Evolutionary conservation across 2,113 vertebrate genomes (phyloP).

Genomic region (Cynocephalus volans): DNA sequence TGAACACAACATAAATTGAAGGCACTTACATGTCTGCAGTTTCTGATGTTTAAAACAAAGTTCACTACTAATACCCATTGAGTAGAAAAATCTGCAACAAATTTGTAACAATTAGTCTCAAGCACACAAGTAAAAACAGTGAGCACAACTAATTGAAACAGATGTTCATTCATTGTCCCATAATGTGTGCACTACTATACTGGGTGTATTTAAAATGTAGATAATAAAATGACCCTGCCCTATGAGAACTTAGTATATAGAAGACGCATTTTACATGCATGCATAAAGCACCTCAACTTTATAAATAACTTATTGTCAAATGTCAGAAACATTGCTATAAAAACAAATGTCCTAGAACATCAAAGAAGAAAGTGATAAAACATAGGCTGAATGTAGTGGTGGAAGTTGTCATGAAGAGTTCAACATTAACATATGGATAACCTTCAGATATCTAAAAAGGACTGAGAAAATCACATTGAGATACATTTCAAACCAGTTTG

Average conservation of each 20-base stretch:
- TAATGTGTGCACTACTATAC: not conserved
- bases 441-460: not conserved
- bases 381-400: not conserved
- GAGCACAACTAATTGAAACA: not conserved
- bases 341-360: not conserved
- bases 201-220: not conserved
- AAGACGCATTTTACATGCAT: not conserved
- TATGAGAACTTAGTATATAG: not conserved
- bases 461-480: not conserved
- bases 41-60: not conserved
- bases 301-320: not conserved
- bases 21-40: not conserved
- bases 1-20: not conserved
- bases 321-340: not conserved
- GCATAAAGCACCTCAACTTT: not conserved
- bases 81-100: not conserved
- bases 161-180: not conserved
- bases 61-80: not conserved
- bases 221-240: not conserved
- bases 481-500: no score
- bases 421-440: not conserved
- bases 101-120: not conserved
- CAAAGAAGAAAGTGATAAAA: not conserved
- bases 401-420: not conserved
- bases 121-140: not conserved